These are phyloP conservation scores for Ceyx erithaca DNA, from an alignment of 2,797 vertebrate genomes.

Conservation along the genomic window DNA sequence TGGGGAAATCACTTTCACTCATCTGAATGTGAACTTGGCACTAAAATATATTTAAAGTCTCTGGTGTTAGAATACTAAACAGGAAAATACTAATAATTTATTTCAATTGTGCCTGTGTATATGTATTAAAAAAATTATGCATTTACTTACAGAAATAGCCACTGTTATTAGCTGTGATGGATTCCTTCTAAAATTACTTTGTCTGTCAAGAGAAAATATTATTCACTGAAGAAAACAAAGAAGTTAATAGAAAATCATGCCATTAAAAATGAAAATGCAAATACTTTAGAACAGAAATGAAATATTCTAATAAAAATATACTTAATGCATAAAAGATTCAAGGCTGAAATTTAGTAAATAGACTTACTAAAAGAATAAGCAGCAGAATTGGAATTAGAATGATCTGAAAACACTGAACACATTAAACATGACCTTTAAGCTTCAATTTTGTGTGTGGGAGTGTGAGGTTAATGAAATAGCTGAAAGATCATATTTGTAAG, in stretches of 20 bases:
- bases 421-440: slow-evolving; percentile 68
- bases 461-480: slow-evolving; percentile 65
- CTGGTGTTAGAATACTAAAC: neutral
- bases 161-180: neutral
- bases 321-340: neutral
- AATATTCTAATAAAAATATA: neutral
- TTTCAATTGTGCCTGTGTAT: neutral
- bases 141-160: neutral
- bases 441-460: slow-evolving; percentile 29
- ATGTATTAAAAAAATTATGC: neutral
- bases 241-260: neutral
- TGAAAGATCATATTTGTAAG: slow-evolving; percentile 67
- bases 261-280: neutral
- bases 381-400: slow-evolving; percentile 25
- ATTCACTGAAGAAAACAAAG: neutral
- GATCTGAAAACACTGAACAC: slow-evolving; percentile 49
- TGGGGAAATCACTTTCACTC: neutral
- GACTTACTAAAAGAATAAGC: neutral
- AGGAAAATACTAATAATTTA: neutral
- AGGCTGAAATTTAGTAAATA: slow-evolving; percentile 16
- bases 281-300: neutral
- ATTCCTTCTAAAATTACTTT: neutral
- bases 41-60: neutral
- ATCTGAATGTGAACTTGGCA: neutral
- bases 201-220: neutral